These are phyloP conservation scores for Taphrorychus bicolor DNA, from an alignment of 2,888 invertebrate species.

Conservation along the genomic window DNA sequence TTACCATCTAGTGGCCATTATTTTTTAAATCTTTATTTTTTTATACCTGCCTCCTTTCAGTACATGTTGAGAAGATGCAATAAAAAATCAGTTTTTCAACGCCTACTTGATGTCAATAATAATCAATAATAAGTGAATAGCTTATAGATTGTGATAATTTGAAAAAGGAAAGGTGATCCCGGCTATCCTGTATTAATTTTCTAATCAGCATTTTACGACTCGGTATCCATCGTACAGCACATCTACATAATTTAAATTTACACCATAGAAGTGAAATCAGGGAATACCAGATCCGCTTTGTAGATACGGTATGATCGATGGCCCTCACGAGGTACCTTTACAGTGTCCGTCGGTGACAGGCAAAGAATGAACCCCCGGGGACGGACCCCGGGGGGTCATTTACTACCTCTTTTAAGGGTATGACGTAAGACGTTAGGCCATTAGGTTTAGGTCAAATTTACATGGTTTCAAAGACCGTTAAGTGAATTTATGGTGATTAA, in stretches of 20 bases:
- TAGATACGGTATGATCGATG: slow-evolving; percentile 34
- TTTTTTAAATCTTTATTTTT: no score
- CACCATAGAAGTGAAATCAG: slow-evolving; percentile 29
- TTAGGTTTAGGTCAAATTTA: slow-evolving; percentile 26
- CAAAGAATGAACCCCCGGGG: slow-evolving; percentile 34
- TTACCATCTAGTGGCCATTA: no score
- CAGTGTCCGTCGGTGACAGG: slow-evolving; percentile 39
- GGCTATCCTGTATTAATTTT: no score
- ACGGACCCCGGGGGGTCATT: slow-evolving; percentile 26
- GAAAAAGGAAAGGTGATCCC: no score
- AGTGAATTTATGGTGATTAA: slow-evolving; percentile 31
- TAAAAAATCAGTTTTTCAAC: no score
- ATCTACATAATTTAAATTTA: slow-evolving; percentile 15
- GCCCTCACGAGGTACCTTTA: slow-evolving; percentile 26
- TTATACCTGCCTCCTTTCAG: no score
- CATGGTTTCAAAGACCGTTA: slow-evolving; percentile 24
- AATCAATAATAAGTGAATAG: no score
- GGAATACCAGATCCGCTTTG: slow-evolving; percentile 30
- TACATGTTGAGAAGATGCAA: no score
- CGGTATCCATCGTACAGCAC: neutral
- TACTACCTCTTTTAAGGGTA: slow-evolving; percentile 34
- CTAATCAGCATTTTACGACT: no score
- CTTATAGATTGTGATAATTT: no score
- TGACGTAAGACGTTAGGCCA: slow-evolving; percentile 27
- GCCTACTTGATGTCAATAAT: no score